These are phyloP conservation scores for Conomelus anceps DNA, from an alignment of 2,888 invertebrate species.

Conservation along the genomic window DNA sequence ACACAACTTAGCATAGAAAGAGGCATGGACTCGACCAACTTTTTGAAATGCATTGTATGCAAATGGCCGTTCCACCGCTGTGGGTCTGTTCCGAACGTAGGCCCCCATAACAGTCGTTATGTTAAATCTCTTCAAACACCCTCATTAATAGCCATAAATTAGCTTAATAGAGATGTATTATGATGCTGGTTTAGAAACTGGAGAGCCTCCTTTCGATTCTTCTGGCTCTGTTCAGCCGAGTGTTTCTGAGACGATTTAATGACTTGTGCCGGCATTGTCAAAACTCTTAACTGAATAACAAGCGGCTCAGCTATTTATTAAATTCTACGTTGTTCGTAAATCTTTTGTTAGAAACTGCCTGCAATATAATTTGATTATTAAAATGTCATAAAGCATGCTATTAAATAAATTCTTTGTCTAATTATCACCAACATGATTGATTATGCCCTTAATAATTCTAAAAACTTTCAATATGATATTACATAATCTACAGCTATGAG, in stretches of 20 bases:
- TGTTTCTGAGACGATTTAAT: background rate
- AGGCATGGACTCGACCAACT: background rate
- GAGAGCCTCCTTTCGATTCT: background rate
- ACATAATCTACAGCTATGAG: background rate
- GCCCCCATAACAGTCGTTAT: background rate
- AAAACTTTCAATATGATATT: background rate
- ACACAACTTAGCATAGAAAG: background rate
- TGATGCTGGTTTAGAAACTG: background rate
- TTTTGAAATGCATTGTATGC: background rate
- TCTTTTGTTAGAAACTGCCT: background rate
- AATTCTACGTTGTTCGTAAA: background rate
- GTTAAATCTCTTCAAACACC: constrained; percentile 1
- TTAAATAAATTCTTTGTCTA: background rate
- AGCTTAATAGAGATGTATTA: background rate
- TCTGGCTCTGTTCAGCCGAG: background rate
- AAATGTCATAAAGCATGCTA: background rate
- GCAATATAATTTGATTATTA: background rate
- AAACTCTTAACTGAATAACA: background rate
- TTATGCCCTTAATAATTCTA: background rate
- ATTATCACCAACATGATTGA: background rate
- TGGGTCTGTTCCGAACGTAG: background rate
- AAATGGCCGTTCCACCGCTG: background rate
- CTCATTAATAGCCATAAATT: constrained; percentile 9
- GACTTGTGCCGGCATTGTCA: background rate
- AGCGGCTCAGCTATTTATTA: background rate